A percentile compares a stretch with the other conserved stretches of the same genome.
Conservation (phyloP, 2,888 invertebrate genomes). For the Imbricaverruca yamaguchii region DNA sequence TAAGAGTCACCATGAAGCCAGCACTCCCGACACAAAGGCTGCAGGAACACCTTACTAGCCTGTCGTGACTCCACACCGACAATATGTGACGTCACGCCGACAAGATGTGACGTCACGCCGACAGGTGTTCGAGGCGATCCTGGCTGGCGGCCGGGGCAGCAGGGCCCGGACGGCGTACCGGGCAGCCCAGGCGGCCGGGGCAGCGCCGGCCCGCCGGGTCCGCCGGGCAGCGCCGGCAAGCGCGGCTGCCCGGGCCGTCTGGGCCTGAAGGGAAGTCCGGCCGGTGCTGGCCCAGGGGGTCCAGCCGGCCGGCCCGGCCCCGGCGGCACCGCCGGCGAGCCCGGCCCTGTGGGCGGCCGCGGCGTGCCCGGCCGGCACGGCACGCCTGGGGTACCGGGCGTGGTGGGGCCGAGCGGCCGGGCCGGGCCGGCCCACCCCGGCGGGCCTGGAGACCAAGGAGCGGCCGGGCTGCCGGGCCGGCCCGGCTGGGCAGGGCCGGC, state of each 20-base stretch:
- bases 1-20: too few relatives aligned
- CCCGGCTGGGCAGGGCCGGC: slow-evolving; percentile 47
- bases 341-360: slow-evolving; percentile 47
- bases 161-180: slow-evolving; percentile 49
- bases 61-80: too few relatives aligned
- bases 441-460: slow-evolving; percentile 71
- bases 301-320: slow-evolving; percentile 37
- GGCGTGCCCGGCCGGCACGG: slow-evolving; percentile 48
- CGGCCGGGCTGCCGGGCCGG: slow-evolving; percentile 55
- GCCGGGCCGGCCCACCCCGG: slow-evolving; percentile 57
- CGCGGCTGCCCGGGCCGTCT: slow-evolving; percentile 47
- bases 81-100: too few relatives aligned
- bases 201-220: slow-evolving; percentile 42
- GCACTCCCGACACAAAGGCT: too few relatives aligned
- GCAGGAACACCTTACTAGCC: too few relatives aligned
- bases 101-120: too few relatives aligned
- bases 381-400: slow-evolving; percentile 58
- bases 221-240: slow-evolving; percentile 43
- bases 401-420: slow-evolving; percentile 42
- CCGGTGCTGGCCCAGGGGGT: slow-evolving; percentile 39
- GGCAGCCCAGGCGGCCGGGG: slow-evolving; percentile 64
- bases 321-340: slow-evolving; percentile 47
- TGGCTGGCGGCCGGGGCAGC: slow-evolving; percentile 37
- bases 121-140: too few relatives aligned
- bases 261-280: slow-evolving; percentile 35